These are phyloP conservation scores for Tholera decimalis DNA, from an alignment of 2,888 invertebrate genomes.

Conservation along the genomic window DNA sequence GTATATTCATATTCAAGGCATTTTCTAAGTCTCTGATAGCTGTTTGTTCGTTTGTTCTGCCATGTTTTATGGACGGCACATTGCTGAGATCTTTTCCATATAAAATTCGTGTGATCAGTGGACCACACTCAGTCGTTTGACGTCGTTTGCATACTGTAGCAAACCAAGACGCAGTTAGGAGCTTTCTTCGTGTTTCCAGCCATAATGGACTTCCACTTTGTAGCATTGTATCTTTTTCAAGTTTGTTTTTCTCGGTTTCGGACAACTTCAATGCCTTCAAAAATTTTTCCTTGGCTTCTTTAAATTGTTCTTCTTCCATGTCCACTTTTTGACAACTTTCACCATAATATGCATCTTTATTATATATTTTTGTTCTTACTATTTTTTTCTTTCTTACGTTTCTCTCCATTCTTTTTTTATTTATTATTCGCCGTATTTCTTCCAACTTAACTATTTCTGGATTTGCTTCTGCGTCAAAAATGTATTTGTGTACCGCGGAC, in stretches of 20 bases:
- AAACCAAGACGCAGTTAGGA: not conserved
- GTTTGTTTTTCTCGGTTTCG: not conserved
- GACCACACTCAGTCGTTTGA: not conserved
- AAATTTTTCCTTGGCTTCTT: not conserved
- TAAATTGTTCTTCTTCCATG: not conserved
- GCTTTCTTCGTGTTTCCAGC: not conserved
- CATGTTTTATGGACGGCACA: not conserved
- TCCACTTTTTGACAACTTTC: not conserved
- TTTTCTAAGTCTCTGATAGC: too few relatives aligned
- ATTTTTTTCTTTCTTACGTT: not conserved
- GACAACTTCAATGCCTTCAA: not conserved
- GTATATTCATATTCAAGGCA: too few relatives aligned
- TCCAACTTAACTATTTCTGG: not conserved
- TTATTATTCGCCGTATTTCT: not conserved
- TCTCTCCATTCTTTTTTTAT: not conserved
- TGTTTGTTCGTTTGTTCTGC: not conserved
- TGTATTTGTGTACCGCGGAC: not conserved
- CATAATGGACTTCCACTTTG: not conserved
- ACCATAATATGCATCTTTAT: not conserved
- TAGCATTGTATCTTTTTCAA: not conserved
- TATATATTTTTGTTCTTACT: not conserved
- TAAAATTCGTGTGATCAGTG: not conserved
- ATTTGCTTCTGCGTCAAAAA: not conserved
- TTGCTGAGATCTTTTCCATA: not conserved
- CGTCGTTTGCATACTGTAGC: not conserved